Conservation (phyloP, 2,797 vertebrate genomes). For the Lutjanus campechanus region DNA sequence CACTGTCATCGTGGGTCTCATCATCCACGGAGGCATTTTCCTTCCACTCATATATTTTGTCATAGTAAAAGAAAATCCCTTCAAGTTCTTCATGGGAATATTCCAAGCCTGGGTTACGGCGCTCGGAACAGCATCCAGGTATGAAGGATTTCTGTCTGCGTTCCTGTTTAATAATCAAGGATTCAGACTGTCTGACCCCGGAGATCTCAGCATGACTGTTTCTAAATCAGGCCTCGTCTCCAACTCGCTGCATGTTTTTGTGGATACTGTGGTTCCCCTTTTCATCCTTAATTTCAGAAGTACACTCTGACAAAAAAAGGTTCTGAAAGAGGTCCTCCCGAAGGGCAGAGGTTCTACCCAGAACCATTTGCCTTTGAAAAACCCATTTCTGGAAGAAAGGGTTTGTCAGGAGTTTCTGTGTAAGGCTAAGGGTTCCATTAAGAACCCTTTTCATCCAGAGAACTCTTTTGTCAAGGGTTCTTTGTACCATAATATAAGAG, state of each 20-base stretch:
- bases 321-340: no score
- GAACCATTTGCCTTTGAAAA: no score
- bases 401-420: no score
- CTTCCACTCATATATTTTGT: slow-evolving; percentile 96
- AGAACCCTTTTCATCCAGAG: no score
- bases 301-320: no score
- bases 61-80: slow-evolving; percentile 95
- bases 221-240: slow-evolving; percentile 3
- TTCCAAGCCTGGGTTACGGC: slow-evolving; percentile 99
- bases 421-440: no score
- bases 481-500: no score
- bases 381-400: no score
- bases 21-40: slow-evolving; percentile 98
- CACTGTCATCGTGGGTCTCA: slow-evolving; percentile 95
- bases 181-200: neutral
- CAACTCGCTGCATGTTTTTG: neutral
- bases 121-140: slow-evolving; percentile 99
- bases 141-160: slow-evolving; percentile 44
- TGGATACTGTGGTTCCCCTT: neutral
- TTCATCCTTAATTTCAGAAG: slow-evolving; percentile 19
- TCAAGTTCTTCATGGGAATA: slow-evolving; percentile 95
- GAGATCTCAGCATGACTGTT: neutral
- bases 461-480: no score
- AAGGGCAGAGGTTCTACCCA: no score
- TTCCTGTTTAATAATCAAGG: neutral